Percentiles rank a stretch among this genome's conserved stretches.
Evolutionary conservation across 2,797 vertebrate species (phyloP).

Genomic region (Poecilia velifera): DNA sequence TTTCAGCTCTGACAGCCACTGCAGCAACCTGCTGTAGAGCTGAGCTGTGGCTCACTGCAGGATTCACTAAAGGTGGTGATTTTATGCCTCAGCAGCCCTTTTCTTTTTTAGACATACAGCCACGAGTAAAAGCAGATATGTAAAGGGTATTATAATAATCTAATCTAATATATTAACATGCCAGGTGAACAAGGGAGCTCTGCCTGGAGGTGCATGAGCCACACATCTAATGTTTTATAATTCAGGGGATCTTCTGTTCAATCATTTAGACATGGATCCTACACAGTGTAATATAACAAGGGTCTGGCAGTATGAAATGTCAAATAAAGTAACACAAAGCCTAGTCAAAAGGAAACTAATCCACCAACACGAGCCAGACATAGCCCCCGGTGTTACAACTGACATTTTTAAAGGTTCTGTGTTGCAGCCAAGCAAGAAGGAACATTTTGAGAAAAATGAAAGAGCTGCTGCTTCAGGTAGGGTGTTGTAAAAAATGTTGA

Average conservation of each 20-base stretch:
- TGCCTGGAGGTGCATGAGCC: neutral
- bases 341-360: conserved; percentile 8
- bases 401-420: neutral
- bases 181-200: neutral
- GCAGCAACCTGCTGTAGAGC: too few species aligned
- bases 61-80: neutral
- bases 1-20: neutral
- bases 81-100: neutral
- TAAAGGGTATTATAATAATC: neutral
- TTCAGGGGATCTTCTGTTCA: neutral
- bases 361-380: conserved; percentile 1
- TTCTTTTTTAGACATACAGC: neutral
- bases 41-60: neutral
- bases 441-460: neutral
- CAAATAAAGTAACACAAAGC: neutral
- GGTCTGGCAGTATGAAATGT: neutral
- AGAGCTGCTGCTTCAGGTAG: neutral
- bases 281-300: neutral
- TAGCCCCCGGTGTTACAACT: neutral
- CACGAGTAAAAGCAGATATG: neutral
- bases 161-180: neutral
- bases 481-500: neutral
- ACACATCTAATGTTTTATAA: neutral
- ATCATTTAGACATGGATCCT: neutral
- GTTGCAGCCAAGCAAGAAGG: conserved; percentile 5